These are phyloP conservation scores for Andrena praecox DNA, from an alignment of 2,888 invertebrate genomes.

Conservation along the genomic window DNA sequence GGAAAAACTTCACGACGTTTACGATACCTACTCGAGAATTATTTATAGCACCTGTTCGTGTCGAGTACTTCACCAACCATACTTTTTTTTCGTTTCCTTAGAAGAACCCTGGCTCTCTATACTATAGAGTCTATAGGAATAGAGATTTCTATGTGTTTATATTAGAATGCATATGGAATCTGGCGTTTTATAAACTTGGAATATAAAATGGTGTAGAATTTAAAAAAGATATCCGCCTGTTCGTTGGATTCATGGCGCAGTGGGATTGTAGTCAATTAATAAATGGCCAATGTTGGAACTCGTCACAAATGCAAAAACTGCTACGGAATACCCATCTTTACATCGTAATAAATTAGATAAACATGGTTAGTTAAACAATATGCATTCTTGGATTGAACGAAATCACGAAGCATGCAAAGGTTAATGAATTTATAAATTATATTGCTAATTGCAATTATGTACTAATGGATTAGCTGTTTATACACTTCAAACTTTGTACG, in stretches of 20 bases:
- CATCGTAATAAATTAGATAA: no score
- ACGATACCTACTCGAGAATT: slow-evolving; percentile 79
- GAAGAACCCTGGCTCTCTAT: background rate
- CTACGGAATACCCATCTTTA: no score
- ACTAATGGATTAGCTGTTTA: no score
- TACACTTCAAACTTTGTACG: no score
- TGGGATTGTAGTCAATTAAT: background rate
- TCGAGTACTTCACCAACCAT: slow-evolving; percentile 21
- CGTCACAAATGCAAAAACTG: no score
- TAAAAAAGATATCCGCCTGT: background rate
- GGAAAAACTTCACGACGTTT: slow-evolving; percentile 79
- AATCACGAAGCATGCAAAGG: no score
- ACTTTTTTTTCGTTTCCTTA: slow-evolving; percentile 29
- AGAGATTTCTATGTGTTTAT: background rate
- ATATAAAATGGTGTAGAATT: background rate
- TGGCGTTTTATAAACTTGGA: background rate
- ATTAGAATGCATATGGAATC: background rate
- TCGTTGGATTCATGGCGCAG: background rate
- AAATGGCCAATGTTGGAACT: background rate
- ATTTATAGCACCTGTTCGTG: slow-evolving; percentile 75
- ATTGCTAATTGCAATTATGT: no score
- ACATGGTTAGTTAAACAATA: no score
- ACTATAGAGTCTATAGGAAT: background rate
- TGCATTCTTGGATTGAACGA: no score
- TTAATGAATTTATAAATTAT: no score